Conservation (phyloP, 2,888 invertebrate genomes). For the Phaonia tiefii region DNA sequence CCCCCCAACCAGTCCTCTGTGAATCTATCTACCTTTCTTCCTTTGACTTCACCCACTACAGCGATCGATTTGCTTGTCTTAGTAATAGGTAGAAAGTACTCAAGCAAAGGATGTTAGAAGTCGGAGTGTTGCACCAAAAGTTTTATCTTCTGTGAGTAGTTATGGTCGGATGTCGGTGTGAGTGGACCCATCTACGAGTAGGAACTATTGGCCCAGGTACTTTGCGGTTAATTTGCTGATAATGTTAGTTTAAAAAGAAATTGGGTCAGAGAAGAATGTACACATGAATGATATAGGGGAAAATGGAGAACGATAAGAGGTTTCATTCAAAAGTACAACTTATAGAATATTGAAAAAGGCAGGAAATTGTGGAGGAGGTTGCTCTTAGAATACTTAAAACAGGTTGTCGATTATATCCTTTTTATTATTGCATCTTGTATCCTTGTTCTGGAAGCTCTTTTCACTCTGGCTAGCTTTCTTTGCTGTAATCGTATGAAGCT, state of each 20-base stretch:
- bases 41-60: not conserved
- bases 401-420: slow-evolving; percentile 42
- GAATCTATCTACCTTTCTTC: not conserved
- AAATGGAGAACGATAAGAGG: not conserved
- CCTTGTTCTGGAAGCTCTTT: not conserved
- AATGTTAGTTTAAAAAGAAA: slow-evolving; percentile 55
- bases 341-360: not conserved
- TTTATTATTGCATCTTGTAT: not conserved
- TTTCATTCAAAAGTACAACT: not conserved
- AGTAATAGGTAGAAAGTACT: slow-evolving; percentile 1
- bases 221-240: slow-evolving; percentile 66
- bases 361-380: slow-evolving; percentile 5
- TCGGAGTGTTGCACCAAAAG: slow-evolving; percentile 48
- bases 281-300: not conserved
- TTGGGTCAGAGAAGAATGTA: slow-evolving; percentile 2
- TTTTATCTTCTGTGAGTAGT: slow-evolving; percentile 19
- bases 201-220: slow-evolving; percentile 42
- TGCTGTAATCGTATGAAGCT: no score
- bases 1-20: no score
- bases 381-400: slow-evolving; percentile 32
- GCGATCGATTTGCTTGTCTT: not conserved
- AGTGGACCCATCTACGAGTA: not conserved
- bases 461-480: no score
- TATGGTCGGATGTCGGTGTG: slow-evolving; percentile 25
- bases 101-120: slow-evolving; percentile 40